Percentiles rank a stretch among this genome's conserved stretches.
These are phyloP conservation scores for Ciconia stormi DNA, from an alignment of 2,113 vertebrate species.

Conservation along the genomic window DNA sequence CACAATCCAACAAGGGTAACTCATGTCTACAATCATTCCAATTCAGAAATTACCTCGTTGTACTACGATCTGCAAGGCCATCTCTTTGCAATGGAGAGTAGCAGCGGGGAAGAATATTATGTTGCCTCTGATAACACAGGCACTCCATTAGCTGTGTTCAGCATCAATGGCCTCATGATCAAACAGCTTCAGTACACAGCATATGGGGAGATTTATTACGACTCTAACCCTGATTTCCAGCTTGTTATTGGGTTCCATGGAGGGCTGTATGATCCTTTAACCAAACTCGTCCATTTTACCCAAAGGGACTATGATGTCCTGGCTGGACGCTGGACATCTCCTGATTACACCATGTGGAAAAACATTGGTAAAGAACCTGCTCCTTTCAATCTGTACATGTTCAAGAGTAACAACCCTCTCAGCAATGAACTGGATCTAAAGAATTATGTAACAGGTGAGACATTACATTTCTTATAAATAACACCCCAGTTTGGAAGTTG, in stretches of 20 bases:
- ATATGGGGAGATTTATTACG: constrained; percentile 95
- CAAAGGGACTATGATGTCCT: constrained; percentile 96
- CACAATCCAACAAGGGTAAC: constrained; percentile 93
- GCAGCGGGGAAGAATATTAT: constrained; percentile 96
- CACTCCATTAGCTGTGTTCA: constrained; percentile 95
- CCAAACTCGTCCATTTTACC: constrained; percentile 96
- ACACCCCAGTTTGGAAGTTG: background rate
- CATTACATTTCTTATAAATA: background rate
- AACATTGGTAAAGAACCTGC: constrained; percentile 92
- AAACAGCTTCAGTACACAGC: constrained; percentile 98
- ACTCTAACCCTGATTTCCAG: constrained; percentile 97
- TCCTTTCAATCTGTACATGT: constrained; percentile 98
- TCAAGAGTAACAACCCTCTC: constrained; percentile 99
- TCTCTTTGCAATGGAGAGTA: constrained; percentile 98
- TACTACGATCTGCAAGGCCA: constrained; percentile 98
- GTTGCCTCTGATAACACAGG: constrained; percentile 97
- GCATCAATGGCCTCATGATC: constrained; percentile 98
- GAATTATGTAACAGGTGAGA: constrained; percentile 97
- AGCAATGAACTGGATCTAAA: constrained; percentile 96
- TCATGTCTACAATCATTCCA: constrained; percentile 98
- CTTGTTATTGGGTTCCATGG: constrained; percentile 96
- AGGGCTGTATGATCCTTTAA: constrained; percentile 94
- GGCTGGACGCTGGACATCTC: constrained; percentile 95
- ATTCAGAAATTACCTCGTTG: constrained; percentile 94
- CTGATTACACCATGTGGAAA: constrained; percentile 95